These are phyloP conservation scores for Caenorhabditis sp. DNA, from an alignment of 2,888 invertebrate genomes.

Conservation along the genomic window DNA sequence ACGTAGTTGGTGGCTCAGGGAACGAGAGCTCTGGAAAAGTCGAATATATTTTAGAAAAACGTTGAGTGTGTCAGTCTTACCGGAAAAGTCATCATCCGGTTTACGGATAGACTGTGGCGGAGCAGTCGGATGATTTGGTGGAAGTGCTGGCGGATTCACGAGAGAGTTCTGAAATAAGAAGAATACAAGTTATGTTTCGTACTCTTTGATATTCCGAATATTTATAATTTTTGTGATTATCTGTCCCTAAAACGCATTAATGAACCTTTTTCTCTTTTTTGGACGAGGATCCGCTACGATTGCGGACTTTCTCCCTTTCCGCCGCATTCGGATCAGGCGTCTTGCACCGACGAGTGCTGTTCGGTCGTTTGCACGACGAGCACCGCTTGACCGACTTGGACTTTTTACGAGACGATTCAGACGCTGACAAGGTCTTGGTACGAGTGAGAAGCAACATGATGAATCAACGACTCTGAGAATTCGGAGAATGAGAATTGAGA, in stretches of 20 bases:
- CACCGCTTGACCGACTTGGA: conserved; percentile 62
- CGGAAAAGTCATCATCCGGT: conserved; percentile 62
- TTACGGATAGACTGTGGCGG: conserved; percentile 67
- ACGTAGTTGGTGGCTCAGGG: conserved; percentile 77
- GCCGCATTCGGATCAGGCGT: conserved; percentile 50
- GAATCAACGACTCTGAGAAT: neutral
- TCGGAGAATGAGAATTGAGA: neutral
- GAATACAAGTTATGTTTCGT: no score
- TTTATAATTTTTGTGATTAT: no score
- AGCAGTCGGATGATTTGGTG: conserved; percentile 65
- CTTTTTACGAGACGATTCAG: conserved; percentile 64
- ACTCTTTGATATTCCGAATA: no score
- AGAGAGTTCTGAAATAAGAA: conserved; percentile 64
- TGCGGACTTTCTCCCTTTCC: conserved; percentile 46
- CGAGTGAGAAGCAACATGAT: conserved; percentile 67
- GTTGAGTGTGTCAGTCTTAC: conserved; percentile 21
- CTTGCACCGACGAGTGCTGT: conserved; percentile 52
- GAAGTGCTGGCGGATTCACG: conserved; percentile 47
- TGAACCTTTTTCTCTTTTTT: conserved; percentile 54
- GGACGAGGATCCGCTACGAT: conserved; percentile 43
- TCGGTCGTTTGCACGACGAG: conserved; percentile 62
- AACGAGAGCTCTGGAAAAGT: conserved; percentile 69
- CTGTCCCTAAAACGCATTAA: neutral
- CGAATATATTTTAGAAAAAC: neutral
- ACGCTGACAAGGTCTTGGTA: conserved; percentile 62